Percentiles rank a stretch among this genome's conserved stretches.
These are phyloP conservation scores for Diuraphis noxia DNA, from an alignment of 1,140 invertebrate genomes.

Conservation along the genomic window DNA sequence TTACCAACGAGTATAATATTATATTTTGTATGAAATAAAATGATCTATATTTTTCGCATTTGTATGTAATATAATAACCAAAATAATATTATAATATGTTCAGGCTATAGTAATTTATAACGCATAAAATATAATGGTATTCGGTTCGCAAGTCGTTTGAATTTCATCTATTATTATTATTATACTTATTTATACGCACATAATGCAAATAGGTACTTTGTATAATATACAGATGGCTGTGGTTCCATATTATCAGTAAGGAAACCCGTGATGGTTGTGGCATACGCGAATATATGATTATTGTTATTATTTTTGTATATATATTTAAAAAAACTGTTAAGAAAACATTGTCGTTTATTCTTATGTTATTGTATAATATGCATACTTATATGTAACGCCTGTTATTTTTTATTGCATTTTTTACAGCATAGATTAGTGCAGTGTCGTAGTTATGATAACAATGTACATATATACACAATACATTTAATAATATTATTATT, in stretches of 20 bases:
- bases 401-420: not conserved
- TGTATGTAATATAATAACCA: not conserved
- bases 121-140: not conserved
- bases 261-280: not conserved
- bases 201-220: not conserved
- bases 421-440: no score
- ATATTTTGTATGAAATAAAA: not conserved
- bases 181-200: not conserved
- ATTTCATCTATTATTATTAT: not conserved
- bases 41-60: not conserved
- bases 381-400: not conserved
- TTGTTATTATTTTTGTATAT: not conserved
- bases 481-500: no score
- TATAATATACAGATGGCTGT: not conserved
- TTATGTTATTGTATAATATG: not conserved
- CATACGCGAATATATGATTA: not conserved
- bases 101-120: not conserved
- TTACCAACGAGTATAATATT: not conserved
- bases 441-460: no score
- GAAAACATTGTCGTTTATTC: not conserved
- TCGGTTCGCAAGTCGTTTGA: not conserved
- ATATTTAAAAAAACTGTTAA: not conserved
- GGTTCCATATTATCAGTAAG: not conserved
- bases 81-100: not conserved
- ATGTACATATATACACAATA: no score